phyloP scores from a whole-genome alignment of 2,797 vertebrate species.

The Sebastes hubbsi region DNA sequence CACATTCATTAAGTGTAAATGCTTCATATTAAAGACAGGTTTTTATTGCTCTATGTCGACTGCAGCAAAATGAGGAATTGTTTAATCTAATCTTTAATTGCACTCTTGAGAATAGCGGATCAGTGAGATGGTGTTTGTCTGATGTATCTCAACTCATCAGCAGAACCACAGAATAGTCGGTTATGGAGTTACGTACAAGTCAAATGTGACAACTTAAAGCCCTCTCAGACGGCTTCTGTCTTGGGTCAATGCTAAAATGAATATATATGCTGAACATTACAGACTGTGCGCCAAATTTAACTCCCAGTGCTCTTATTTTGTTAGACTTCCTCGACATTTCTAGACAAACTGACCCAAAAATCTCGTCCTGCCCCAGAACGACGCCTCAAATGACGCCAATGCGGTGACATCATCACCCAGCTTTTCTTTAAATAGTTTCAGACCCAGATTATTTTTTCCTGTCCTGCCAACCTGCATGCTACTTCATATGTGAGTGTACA shows the following conservation, averaged over 20 bases:
- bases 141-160: not conserved
- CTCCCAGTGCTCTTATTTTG: not conserved
- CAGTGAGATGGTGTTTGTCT: not conserved
- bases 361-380: not conserved
- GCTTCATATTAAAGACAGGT: not conserved
- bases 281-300: not conserved
- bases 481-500: not conserved
- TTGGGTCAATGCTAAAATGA: not conserved
- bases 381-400: conserved; percentile 2
- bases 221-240: not conserved
- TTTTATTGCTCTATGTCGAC: not conserved
- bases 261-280: not conserved
- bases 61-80: not conserved
- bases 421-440: conserved; percentile 36
- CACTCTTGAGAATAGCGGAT: not conserved
- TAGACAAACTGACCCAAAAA: conserved; percentile 16
- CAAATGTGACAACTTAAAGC: not conserved
- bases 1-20: not conserved
- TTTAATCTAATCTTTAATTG: conserved; percentile 6
- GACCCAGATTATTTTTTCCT: conserved; percentile 29
- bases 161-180: not conserved
- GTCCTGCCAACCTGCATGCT: not conserved
- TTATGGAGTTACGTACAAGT: not conserved
- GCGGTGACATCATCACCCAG: not conserved
- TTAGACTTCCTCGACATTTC: not conserved